These are phyloP conservation scores for Didymodactylos carnosus DNA, from an alignment of 2,888 invertebrate species.

Conservation along the genomic window DNA sequence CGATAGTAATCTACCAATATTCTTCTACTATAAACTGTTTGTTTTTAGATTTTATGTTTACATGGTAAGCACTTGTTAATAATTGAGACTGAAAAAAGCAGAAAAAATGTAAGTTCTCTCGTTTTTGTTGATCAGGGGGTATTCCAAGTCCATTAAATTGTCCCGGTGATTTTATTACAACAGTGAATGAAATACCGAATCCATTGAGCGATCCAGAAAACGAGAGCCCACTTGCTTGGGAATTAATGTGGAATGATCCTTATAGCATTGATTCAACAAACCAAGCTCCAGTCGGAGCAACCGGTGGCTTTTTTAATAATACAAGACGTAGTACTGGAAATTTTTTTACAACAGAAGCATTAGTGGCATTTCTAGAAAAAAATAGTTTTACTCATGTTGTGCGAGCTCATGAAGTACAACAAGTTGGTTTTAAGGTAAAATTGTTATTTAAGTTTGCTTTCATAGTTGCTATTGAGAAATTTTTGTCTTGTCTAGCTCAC, in stretches of 20 bases:
- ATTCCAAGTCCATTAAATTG: constrained; percentile 46
- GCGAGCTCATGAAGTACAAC: constrained; percentile 53
- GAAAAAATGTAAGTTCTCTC: too few species aligned
- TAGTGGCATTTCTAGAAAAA: constrained; percentile 46
- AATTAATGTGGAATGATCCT: constrained; percentile 59
- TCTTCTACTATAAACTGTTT: not conserved
- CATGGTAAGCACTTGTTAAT: too few species aligned
- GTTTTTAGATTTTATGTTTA: constrained; percentile 45
- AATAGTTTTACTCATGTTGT: constrained; percentile 52
- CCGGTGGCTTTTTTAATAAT: constrained; percentile 48
- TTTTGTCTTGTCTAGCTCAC: too few species aligned
- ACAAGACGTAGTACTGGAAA: constrained; percentile 50
- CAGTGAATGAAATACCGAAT: constrained; percentile 43
- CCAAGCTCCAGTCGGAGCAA: constrained; percentile 16
- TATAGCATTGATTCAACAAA: constrained; percentile 30
- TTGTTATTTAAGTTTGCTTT: too few species aligned
- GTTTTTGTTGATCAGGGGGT: constrained; percentile 63
- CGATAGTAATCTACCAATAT: constrained; percentile 18
- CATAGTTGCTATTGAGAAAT: too few species aligned
- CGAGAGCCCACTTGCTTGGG: constrained; percentile 55
- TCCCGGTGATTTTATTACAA: not conserved
- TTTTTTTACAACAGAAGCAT: constrained; percentile 49
- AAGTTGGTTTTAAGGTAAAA: constrained; percentile 51
- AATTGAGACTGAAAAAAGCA: too few species aligned
- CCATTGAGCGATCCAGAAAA: constrained; percentile 47